Conservation (phyloP, 2,113 vertebrate species). For the Sinocyclocheilus anophthalmus region DNA sequence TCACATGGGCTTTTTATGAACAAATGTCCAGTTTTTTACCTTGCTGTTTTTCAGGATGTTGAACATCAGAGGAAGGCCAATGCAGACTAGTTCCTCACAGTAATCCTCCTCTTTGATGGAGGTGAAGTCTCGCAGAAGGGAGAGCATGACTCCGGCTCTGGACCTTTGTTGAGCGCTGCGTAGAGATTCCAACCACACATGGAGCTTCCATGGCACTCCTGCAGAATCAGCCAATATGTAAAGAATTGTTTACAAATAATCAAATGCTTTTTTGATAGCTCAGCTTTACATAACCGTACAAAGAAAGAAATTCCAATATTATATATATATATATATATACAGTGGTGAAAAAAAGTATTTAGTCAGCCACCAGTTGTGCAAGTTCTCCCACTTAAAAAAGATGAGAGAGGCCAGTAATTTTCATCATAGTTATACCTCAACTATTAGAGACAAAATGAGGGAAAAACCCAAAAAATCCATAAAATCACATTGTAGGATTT, state of each 20-base stretch:
- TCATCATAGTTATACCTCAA: too few relatives aligned
- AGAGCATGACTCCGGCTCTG: constrained; percentile 83
- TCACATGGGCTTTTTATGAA: too few relatives aligned
- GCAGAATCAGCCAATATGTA: neutral
- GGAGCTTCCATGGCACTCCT: constrained; percentile 97
- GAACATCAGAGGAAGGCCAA: constrained; percentile 91
- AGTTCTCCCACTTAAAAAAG: too few relatives aligned
- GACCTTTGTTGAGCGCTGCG: constrained; percentile 89
- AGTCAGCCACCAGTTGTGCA: too few relatives aligned
- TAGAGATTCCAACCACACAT: constrained; percentile 93
- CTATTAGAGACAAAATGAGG: too few relatives aligned
- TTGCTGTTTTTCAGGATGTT: constrained; percentile 89
- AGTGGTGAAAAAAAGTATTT: too few relatives aligned
- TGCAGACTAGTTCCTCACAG: constrained; percentile 84
- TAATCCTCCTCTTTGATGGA: constrained; percentile 93
- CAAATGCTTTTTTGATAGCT: neutral
- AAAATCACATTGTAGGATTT: too few relatives aligned
- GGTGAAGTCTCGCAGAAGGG: constrained; percentile 87
- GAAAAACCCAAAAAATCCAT: too few relatives aligned
- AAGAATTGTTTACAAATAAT: neutral
- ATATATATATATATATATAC: too few relatives aligned
- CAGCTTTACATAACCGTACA: neutral
- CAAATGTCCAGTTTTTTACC: constrained; percentile 63
- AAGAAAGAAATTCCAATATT: neutral
- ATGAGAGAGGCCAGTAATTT: too few relatives aligned